Evolutionary conservation across 1,140 invertebrate genomes (phyloP).

Genomic region (Doryteuthis pealeii): DNA sequence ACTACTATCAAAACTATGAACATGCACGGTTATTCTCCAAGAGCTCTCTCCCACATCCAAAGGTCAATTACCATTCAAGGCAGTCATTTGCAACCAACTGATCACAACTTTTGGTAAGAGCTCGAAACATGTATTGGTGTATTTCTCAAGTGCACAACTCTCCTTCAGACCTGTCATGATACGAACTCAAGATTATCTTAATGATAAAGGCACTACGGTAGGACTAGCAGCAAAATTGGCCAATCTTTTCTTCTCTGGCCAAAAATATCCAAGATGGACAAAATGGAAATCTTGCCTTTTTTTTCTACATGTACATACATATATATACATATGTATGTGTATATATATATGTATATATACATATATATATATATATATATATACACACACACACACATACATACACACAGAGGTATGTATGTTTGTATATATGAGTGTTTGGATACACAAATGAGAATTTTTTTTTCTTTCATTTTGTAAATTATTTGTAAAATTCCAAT

Average conservation of each 20-base stretch:
- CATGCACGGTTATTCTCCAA: neutral
- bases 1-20: constrained; percentile 1
- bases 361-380: neutral
- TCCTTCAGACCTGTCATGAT: constrained; percentile 10
- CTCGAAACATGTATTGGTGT: constrained; percentile 7
- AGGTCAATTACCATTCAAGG: constrained; percentile 3
- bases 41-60: neutral
- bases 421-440: neutral
- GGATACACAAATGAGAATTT: neutral
- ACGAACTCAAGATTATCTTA: constrained; percentile 11
- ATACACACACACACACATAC: neutral
- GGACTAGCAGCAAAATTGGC: constrained; percentile 9
- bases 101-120: constrained; percentile 1
- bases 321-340: neutral
- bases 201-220: constrained; percentile 9
- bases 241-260: neutral
- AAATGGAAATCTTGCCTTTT: neutral
- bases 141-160: constrained; percentile 9
- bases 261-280: constrained; percentile 4
- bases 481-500: too few relatives aligned
- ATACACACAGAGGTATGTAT: neutral
- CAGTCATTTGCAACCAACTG: constrained; percentile 7
- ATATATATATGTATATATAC: constrained; percentile 4
- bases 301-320: neutral
- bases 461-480: too few relatives aligned